Evolutionary conservation across 2,797 vertebrate species (phyloP).

Genomic region (Anabas testudineus): DNA sequence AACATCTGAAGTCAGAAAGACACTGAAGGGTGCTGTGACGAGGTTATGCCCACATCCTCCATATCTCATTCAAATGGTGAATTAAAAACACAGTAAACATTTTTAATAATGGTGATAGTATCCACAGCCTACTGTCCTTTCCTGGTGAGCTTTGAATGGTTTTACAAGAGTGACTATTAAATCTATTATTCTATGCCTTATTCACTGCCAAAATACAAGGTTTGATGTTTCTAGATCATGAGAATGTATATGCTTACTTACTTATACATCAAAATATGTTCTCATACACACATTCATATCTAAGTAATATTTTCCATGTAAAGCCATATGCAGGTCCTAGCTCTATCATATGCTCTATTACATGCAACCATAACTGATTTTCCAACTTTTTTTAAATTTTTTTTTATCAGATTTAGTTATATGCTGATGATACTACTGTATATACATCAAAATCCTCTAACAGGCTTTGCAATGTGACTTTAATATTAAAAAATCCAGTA

Average conservation of each 20-base stretch:
- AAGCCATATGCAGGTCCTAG: neutral
- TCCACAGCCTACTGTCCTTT: neutral
- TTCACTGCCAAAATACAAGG: neutral
- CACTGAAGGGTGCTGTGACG: constrained; percentile 43
- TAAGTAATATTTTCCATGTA: constrained; percentile 7
- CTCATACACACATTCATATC: neutral
- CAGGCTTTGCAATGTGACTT: too few relatives aligned
- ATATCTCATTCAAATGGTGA: constrained; percentile 25
- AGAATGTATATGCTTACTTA: neutral
- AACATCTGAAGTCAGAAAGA: constrained; percentile 60
- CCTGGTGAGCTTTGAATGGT: neutral
- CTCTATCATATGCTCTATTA: too few relatives aligned
- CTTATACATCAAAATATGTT: neutral
- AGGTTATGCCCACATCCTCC: constrained; percentile 61
- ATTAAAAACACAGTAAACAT: constrained; percentile 16
- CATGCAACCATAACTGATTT: too few relatives aligned
- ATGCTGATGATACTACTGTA: too few relatives aligned
- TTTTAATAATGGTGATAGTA: constrained; percentile 1
- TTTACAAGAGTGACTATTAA: constrained; percentile 9
- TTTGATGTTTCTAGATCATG: neutral
- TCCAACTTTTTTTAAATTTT: too few relatives aligned
- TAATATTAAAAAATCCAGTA: too few relatives aligned
- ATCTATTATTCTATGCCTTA: neutral
- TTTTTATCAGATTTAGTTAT: too few relatives aligned
- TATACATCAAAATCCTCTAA: too few relatives aligned